Evolutionary conservation across 53 echinoderm and acorn worm species (phyloP).

Genomic region (Hippasteria phrygiana): DNA sequence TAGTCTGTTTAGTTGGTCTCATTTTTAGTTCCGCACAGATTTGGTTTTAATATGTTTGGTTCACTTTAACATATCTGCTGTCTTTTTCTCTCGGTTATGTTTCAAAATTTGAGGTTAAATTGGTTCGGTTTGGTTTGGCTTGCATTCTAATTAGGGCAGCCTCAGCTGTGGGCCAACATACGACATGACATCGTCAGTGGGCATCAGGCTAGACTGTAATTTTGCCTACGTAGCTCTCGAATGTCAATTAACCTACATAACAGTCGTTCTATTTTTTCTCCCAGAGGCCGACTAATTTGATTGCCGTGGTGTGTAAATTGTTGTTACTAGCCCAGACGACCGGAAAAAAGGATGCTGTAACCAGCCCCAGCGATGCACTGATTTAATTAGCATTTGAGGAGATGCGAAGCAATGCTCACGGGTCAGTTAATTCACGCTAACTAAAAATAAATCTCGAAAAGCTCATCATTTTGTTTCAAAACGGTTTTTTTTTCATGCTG

Average conservation of each 20-base stretch:
- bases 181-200: background rate
- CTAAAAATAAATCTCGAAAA: too few relatives aligned
- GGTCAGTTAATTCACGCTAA: too few relatives aligned
- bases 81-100: too few relatives aligned
- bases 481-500: too few relatives aligned
- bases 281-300: slow-evolving; percentile 29
- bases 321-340: slow-evolving; percentile 19
- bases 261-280: slow-evolving; percentile 13
- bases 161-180: background rate
- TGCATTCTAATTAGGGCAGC: background rate
- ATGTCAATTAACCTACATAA: slow-evolving; percentile 49
- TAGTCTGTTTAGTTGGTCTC: too few relatives aligned
- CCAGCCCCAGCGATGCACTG: background rate
- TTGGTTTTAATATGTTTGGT: too few relatives aligned
- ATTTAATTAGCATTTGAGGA: slow-evolving; percentile 5
- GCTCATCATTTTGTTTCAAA: too few relatives aligned
- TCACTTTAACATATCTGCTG: too few relatives aligned
- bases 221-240: slow-evolving; percentile 19
- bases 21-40: too few relatives aligned
- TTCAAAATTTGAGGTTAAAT: background rate
- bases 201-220: too few relatives aligned
- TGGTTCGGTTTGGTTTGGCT: background rate
- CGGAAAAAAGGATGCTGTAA: background rate
- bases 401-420: background rate
- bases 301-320: slow-evolving; percentile 27